These are phyloP conservation scores for Clarias gariepinus DNA, from an alignment of 2,113 vertebrate genomes.

Conservation along the genomic window DNA sequence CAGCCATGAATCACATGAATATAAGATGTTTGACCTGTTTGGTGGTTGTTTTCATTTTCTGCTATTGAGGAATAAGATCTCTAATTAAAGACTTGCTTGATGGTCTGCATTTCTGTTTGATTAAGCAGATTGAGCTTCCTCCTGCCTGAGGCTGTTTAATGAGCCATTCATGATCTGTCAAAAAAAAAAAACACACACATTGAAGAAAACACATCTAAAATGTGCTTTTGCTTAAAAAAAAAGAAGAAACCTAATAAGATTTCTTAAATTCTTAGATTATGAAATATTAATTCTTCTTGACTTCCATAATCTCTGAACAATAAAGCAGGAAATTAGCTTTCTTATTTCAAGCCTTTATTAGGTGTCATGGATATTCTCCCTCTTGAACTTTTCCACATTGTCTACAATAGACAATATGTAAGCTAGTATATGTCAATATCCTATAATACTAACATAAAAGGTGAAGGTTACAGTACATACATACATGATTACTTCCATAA, in stretches of 20 bases:
- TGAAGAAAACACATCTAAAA: not conserved
- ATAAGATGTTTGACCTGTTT: constrained; percentile 80
- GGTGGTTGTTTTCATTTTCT: constrained; percentile 75
- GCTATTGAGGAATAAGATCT: constrained; percentile 78
- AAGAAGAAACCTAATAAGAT: not conserved
- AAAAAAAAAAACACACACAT: not conserved
- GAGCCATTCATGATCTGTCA: constrained; percentile 79
- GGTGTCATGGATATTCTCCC: not conserved
- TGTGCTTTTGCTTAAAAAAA: not conserved
- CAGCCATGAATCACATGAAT: too few relatives aligned
- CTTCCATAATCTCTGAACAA: not conserved
- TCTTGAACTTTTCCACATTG: not conserved
- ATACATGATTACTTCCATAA: too few relatives aligned
- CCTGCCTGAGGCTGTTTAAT: constrained; percentile 67
- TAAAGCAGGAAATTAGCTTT: not conserved
- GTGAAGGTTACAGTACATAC: too few relatives aligned
- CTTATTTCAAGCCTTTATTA: not conserved
- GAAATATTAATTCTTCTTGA: not conserved
- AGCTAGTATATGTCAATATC: not conserved
- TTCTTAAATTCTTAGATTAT: not conserved
- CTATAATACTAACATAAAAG: not conserved
- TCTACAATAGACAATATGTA: too few relatives aligned
- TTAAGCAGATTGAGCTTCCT: constrained; percentile 68
- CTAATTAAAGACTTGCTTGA: constrained; percentile 40
- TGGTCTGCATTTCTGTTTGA: constrained; percentile 61